Evolutionary conservation across 1,140 invertebrate species (phyloP), one percentile per base, ranked within the genome.

Genomic region (Trachymyrmex cornetzi): DNA sequence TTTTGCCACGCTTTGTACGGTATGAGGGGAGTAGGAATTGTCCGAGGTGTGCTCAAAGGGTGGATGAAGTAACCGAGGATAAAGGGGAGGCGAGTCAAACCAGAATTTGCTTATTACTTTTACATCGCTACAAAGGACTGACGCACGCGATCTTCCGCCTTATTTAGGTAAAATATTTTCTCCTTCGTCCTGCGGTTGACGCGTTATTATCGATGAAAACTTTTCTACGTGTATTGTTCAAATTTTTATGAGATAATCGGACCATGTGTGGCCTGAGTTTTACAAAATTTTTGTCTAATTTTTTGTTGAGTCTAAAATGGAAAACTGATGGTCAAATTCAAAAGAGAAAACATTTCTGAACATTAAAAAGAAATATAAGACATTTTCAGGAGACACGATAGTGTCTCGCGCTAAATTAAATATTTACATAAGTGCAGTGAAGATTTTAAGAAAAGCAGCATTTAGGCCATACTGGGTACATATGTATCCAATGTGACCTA

Each of bases 51-150:
- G 69, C 38, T 84, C 69, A 84, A 84, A 84, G 80, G 55, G 55
- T 82, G 67, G 80, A 72, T 74, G 55, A 75, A 75, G 55, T 63
- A 71, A 84, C 67, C 48, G 55, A 16, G 80, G 69, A 48, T 82
- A 48, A 74, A 82, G 44, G 38, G 80, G 69, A 61, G 69, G 57
- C 69, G 38, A 84, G 69, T 75, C 69, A 84, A 44, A 61, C 80
- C 71, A 84, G 80, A 84, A 84, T 84, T 84, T 84, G 80, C 80
- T 84, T 84, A 84, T 84, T 84, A 84, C 80, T 84, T 84, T 84
- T 50, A 84, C 69, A 61, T 84, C 55, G 69, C 80, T 61, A 84
- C 71, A 84, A 84, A 84, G 69, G 55, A 61, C 80, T 75, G 80
- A 61, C 80, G 55, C 24, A n/a, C 34, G n/a, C 38, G 80, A 84